A percentile compares a stretch with the other conserved stretches of the same genome.
phyloP scores from a whole-genome alignment of 2,797 vertebrate species.

The Neoniphon sammara region DNA sequence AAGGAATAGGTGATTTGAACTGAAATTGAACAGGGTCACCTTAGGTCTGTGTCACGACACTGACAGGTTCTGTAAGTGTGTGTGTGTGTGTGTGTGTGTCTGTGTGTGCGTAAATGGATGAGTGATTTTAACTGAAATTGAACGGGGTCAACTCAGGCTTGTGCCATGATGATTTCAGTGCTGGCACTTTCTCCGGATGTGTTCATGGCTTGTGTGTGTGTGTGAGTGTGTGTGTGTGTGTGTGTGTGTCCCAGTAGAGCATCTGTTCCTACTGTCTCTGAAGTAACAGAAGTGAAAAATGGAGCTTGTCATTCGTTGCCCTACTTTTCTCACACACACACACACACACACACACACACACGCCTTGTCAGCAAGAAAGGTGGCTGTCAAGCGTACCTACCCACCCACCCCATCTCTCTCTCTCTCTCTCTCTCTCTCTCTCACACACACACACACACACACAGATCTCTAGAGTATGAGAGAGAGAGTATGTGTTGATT shows the following conservation, averaged over 20 bases:
- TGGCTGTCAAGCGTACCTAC: conserved; percentile 24
- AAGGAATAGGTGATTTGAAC: too few species aligned
- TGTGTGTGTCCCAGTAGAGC: conserved; percentile 26
- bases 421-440: too few species aligned
- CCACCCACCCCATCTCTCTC: conserved; percentile 4
- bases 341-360: conserved; percentile 1
- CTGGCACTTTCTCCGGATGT: conserved; percentile 18
- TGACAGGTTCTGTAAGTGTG: neutral
- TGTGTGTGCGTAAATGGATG: neutral
- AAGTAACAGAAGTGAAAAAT: conserved; percentile 65
- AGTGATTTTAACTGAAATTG: conserved; percentile 52
- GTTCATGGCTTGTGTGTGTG: neutral
- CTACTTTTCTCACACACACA: conserved; percentile 54
- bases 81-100: conserved; percentile 8
- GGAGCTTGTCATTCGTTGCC: conserved; percentile 63
- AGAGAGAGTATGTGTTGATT: conserved; percentile 19
- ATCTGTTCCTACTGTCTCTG: conserved; percentile 50
- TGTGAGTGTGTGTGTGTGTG: conserved; percentile 1
- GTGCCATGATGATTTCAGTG: neutral
- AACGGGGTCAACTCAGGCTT: conserved; percentile 31
- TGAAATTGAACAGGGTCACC: conserved; percentile 5
- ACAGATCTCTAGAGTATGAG: neutral
- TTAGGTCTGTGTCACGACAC: neutral
- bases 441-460: neutral
- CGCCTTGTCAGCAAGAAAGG: conserved; percentile 46